phyloP scores from a whole-genome alignment of 2,888 invertebrate species.

The Tyria jacobaeae region DNA sequence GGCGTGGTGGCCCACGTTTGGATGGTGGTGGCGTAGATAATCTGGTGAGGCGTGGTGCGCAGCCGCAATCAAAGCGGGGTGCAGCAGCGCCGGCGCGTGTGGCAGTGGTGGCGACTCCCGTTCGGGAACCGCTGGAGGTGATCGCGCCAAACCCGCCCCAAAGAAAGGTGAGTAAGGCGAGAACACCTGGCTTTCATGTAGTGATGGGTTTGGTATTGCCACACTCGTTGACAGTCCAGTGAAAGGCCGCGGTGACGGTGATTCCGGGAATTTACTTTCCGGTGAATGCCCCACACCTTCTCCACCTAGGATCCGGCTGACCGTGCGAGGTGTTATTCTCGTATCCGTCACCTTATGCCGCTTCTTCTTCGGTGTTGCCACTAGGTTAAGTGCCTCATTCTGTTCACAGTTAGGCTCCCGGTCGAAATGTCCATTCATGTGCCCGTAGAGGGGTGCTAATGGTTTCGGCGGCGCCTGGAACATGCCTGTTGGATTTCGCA shows the following conservation, averaged over 20 bases:
- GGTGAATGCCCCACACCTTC: slow-evolving; percentile 92
- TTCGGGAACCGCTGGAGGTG: slow-evolving; percentile 89
- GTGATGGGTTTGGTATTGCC: slow-evolving; percentile 98
- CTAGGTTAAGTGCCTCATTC: slow-evolving; percentile 97
- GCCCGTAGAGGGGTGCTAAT: slow-evolving; percentile 88
- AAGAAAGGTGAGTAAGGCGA: slow-evolving; percentile 97
- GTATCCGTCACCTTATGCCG: slow-evolving; percentile 99
- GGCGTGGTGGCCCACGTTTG: slow-evolving; percentile 90
- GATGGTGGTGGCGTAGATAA: slow-evolving; percentile 92
- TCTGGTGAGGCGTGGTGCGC: slow-evolving; percentile 94
- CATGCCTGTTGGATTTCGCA: slow-evolving; percentile 90
- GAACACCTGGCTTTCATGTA: slow-evolving; percentile 97
- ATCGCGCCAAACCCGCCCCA: slow-evolving; percentile 87
- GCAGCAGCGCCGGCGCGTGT: slow-evolving; percentile 94
- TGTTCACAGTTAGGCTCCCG: slow-evolving; percentile 93
- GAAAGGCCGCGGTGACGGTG: slow-evolving; percentile 91
- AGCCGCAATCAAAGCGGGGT: slow-evolving; percentile 94
- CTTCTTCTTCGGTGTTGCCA: slow-evolving; percentile 98
- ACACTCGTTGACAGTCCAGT: slow-evolving; percentile 97
- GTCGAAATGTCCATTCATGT: slow-evolving; percentile 88
- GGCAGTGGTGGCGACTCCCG: slow-evolving; percentile 94
- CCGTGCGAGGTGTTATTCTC: slow-evolving; percentile 95
- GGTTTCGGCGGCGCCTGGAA: slow-evolving; percentile 95
- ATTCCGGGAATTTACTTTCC: slow-evolving; percentile 87
- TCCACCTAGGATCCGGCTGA: slow-evolving; percentile 94